phyloP scores from a whole-genome alignment of 2,797 vertebrate species.

The Decapterus maruadsi region DNA sequence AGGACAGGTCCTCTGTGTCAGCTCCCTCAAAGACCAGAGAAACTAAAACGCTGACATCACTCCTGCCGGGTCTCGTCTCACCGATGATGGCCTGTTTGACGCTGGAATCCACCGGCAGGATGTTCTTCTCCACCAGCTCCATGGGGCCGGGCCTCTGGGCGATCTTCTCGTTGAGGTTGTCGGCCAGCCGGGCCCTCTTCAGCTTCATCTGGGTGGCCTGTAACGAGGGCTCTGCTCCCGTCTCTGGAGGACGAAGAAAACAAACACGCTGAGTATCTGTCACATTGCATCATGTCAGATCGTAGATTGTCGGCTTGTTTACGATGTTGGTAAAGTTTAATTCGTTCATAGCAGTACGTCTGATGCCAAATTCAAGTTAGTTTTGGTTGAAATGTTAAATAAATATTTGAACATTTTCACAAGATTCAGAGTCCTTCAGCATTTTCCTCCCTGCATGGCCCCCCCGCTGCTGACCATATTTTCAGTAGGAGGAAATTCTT shows the following conservation, averaged over 20 bases:
- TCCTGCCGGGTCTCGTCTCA: slow-evolving; percentile 65
- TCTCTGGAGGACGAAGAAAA: slow-evolving; percentile 84
- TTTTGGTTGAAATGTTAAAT: slow-evolving; percentile 1
- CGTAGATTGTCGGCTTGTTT: neutral
- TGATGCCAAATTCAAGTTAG: neutral
- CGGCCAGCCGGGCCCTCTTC: slow-evolving; percentile 95
- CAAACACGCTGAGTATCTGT: neutral
- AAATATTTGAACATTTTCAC: neutral
- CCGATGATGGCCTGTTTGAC: slow-evolving; percentile 97
- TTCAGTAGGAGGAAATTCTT: neutral
- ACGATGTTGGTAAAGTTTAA: neutral
- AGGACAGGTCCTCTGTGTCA: too few species aligned
- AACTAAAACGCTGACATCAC: neutral
- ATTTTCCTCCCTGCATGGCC: neutral
- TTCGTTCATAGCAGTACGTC: neutral
- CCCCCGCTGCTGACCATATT: neutral
- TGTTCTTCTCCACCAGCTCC: slow-evolving; percentile 99
- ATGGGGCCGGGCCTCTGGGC: slow-evolving; percentile 97
- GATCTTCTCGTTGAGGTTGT: slow-evolving; percentile 98
- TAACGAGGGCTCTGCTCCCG: slow-evolving; percentile 95
- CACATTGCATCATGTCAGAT: neutral
- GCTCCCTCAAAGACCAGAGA: neutral
- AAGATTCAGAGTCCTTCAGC: too few species aligned
- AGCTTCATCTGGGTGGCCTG: slow-evolving; percentile 98
- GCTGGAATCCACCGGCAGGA: slow-evolving; percentile 95